Conservation (phyloP, 2,113 vertebrate genomes). For the Todiramphus saurophagus region DNA sequence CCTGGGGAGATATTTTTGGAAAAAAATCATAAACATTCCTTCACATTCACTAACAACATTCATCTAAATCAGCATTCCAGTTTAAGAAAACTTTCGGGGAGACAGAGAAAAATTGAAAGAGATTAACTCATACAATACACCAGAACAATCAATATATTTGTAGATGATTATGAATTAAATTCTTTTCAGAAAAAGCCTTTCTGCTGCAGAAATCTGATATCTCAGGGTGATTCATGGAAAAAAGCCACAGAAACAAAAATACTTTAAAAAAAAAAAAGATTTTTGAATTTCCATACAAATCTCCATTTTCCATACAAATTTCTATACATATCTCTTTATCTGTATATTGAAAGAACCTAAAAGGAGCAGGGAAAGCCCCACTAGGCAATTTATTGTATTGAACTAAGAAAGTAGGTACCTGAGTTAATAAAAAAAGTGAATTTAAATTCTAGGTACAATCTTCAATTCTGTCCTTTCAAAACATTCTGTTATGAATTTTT, state of each 20-base stretch:
- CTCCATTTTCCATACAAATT: too few species aligned
- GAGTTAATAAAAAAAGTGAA: background rate
- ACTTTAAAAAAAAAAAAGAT: background rate
- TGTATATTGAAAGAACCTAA: background rate
- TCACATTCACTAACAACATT: background rate
- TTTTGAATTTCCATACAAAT: background rate
- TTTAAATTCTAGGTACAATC: background rate
- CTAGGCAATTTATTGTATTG: background rate
- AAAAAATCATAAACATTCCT: slow-evolving; percentile 34
- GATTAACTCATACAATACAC: background rate
- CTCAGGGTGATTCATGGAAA: background rate
- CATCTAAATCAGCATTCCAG: background rate
- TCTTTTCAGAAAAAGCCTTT: slow-evolving; percentile 13
- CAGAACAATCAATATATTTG: background rate
- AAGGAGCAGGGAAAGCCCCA: background rate
- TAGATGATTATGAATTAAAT: background rate
- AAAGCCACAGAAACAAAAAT: background rate
- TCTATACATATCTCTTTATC: too few species aligned
- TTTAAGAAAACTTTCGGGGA: background rate
- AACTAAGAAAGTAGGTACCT: background rate
- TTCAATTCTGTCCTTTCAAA: background rate
- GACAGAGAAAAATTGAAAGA: background rate
- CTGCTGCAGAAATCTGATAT: background rate
- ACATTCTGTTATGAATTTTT: background rate
- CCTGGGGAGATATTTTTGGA: background rate